phyloP scores from a whole-genome alignment of 2,888 invertebrate species.

The Macrosiphum euphorbiae region DNA sequence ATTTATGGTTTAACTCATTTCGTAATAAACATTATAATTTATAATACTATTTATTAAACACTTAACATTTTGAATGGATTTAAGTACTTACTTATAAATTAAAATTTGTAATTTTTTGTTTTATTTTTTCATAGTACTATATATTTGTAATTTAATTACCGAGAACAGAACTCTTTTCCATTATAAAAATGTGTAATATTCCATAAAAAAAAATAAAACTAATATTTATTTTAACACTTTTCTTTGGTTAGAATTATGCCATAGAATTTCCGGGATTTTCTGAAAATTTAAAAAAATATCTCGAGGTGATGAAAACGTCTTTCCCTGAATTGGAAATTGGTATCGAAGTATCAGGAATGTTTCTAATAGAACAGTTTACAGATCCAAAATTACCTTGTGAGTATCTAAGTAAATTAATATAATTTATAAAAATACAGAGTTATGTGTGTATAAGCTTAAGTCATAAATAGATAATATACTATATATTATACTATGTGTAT shows the following conservation, averaged over 20 bases:
- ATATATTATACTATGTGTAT: too few relatives aligned
- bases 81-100: too few relatives aligned
- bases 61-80: too few relatives aligned
- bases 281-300: background rate
- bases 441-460: background rate
- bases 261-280: background rate
- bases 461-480: background rate
- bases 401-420: background rate
- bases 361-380: background rate
- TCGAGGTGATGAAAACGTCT: background rate
- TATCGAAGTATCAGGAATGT: accelerated
- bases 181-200: background rate
- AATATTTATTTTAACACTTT: background rate
- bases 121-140: too few relatives aligned
- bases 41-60: too few relatives aligned
- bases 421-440: background rate
- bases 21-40: too few relatives aligned
- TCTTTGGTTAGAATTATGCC: background rate
- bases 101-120: too few relatives aligned
- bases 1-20: too few relatives aligned
- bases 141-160: too few relatives aligned
- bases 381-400: background rate
- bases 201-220: background rate
- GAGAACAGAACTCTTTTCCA: too few relatives aligned
- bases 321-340: background rate